Evolutionary conservation across 2,888 invertebrate genomes (phyloP).

Genomic region (Napeogenes sylphis): DNA sequence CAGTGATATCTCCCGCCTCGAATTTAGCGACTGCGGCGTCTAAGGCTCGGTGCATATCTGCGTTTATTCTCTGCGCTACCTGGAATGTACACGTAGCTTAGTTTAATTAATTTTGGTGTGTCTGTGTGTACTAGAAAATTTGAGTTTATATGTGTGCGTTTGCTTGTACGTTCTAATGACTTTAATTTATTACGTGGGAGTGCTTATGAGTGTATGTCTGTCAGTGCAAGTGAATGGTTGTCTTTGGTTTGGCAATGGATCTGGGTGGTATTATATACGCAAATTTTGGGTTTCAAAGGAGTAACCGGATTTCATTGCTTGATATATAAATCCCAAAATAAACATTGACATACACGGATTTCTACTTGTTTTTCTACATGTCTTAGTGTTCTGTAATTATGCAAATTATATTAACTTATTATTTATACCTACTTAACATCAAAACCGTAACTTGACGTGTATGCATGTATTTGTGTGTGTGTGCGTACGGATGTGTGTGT

Average conservation of each 20-base stretch:
- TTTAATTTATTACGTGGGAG: background rate
- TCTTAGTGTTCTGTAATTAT: too few species aligned
- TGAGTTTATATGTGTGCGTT: background rate
- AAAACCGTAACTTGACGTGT: background rate
- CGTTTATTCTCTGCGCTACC: slow-evolving; percentile 95
- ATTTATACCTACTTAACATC: too few species aligned
- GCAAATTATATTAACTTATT: too few species aligned
- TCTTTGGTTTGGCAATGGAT: slow-evolving; percentile 52
- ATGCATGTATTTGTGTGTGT: background rate
- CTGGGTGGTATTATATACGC: too few species aligned
- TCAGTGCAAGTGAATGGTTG: too few species aligned
- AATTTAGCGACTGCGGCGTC: slow-evolving; percentile 97
- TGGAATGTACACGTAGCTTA: slow-evolving; percentile 26
- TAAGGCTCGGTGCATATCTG: slow-evolving; percentile 94
- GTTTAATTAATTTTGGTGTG: background rate
- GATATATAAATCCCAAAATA: too few species aligned
- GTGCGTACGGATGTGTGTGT: slow-evolving; percentile 6
- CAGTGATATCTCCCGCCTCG: slow-evolving; percentile 97
- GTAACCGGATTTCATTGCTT: too few species aligned
- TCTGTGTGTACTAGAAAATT: background rate
- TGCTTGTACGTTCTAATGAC: too few species aligned
- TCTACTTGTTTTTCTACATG: too few species aligned
- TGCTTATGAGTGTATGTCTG: slow-evolving; percentile 68
- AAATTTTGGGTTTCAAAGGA: too few species aligned
- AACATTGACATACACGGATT: too few species aligned